Percentiles rank a stretch among this genome's conserved stretches.
phyloP scores from a whole-genome alignment of 2,113 vertebrate genomes.

The Arvicanthis niloticus region DNA sequence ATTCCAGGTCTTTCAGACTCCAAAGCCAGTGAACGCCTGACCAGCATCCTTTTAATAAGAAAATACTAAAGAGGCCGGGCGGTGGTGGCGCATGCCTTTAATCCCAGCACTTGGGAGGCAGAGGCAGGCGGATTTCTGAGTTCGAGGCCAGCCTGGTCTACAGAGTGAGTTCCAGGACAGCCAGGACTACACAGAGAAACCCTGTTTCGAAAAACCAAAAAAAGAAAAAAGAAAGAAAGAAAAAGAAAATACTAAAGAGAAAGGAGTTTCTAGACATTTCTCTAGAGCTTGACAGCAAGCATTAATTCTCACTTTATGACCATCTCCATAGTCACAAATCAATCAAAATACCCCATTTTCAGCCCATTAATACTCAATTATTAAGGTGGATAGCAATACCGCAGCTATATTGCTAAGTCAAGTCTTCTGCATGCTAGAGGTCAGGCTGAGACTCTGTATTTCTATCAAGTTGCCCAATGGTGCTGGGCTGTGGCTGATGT shows the following conservation, averaged over 20 bases:
- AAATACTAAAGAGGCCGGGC: background rate
- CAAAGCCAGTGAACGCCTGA: conserved; percentile 4
- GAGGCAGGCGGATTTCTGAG: no score
- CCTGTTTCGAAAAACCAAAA: no score
- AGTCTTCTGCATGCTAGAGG: background rate
- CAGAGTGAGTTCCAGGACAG: no score
- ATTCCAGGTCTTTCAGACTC: background rate
- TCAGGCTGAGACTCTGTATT: background rate
- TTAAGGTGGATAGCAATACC: background rate
- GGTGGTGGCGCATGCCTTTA: no score
- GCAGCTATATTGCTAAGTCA: background rate
- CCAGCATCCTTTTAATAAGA: background rate
- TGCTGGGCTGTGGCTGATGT: background rate
- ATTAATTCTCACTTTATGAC: background rate
- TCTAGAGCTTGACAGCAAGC: background rate
- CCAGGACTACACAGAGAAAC: no score
- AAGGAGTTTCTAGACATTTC: conserved; percentile 18
- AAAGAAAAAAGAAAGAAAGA: no score
- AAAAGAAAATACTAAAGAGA: no score
- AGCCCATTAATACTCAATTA: background rate
- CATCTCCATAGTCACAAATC: background rate
- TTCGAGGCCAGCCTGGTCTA: no score
- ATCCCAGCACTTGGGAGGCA: no score
- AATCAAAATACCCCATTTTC: background rate
- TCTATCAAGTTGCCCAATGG: background rate